Evolutionary conservation across 1,140 invertebrate genomes (phyloP).

Genomic region (Rhagoletis pomonella): DNA sequence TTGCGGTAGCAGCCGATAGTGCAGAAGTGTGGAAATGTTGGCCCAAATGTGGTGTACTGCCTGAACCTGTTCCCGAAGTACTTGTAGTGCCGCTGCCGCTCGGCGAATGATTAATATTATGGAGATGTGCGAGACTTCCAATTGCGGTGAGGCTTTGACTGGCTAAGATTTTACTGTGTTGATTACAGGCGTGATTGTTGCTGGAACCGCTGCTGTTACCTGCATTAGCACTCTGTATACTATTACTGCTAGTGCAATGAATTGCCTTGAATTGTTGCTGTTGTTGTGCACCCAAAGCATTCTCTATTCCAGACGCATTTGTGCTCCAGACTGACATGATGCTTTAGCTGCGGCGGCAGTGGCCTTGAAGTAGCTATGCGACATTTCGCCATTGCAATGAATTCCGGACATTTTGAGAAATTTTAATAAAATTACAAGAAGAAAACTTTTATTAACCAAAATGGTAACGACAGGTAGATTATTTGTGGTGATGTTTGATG

Average conservation of each 20-base stretch:
- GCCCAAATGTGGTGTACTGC: constrained; percentile 11
- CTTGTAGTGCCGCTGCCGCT: constrained; percentile 11
- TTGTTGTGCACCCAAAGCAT: constrained; percentile 40
- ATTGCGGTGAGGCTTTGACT: constrained; percentile 41
- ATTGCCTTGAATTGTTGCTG: constrained; percentile 47
- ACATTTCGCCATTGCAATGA: neutral
- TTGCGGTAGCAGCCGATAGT: constrained; percentile 20
- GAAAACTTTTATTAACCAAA: neutral
- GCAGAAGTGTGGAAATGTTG: constrained; percentile 42
- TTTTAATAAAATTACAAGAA: constrained; percentile 24
- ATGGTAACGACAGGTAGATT: neutral
- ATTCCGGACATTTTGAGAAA: constrained; percentile 37
- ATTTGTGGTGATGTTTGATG: neutral
- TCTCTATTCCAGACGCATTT: constrained; percentile 39
- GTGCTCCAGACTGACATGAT: constrained; percentile 37
- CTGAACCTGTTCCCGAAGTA: constrained; percentile 18
- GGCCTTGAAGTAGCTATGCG: neutral
- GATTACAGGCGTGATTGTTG: neutral
- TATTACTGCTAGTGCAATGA: constrained; percentile 37
- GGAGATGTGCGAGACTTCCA: constrained; percentile 17
- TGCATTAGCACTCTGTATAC: constrained; percentile 37
- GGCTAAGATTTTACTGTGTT: constrained; percentile 44
- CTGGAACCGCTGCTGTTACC: neutral
- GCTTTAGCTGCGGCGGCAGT: constrained; percentile 9
- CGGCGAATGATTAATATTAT: constrained; percentile 22